phyloP scores from a whole-genome alignment of 1,140 invertebrate genomes.

The Drosophila nebulosa region DNA sequence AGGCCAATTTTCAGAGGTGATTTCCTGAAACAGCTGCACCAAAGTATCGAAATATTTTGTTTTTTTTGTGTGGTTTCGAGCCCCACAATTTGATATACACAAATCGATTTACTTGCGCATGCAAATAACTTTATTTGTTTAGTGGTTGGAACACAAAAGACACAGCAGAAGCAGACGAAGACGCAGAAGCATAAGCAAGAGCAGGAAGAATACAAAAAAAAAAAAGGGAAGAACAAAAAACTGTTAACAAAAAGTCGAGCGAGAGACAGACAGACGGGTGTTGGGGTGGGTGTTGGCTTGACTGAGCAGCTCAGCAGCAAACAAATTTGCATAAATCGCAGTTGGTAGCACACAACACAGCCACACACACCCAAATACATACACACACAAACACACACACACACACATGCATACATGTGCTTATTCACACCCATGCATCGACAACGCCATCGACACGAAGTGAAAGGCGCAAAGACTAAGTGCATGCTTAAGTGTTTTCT shows the following conservation, averaged over 20 bases:
- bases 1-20: slow-evolving; percentile 10
- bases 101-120: slow-evolving; percentile 78
- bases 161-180: neutral
- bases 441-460: slow-evolving; percentile 59
- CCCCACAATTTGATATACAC: slow-evolving; percentile 70
- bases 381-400: slow-evolving; percentile 3
- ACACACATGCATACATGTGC: slow-evolving; percentile 21
- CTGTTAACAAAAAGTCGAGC: slow-evolving; percentile 58
- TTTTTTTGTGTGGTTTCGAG: slow-evolving; percentile 33
- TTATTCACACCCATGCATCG: slow-evolving; percentile 55
- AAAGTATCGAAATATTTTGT: slow-evolving; percentile 33
- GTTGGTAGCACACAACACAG: slow-evolving; percentile 53
- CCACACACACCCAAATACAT: slow-evolving; percentile 13
- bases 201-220: neutral
- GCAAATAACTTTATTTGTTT: slow-evolving; percentile 77
- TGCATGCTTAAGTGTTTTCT: slow-evolving; percentile 72
- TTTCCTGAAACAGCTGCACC: slow-evolving; percentile 45
- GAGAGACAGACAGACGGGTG: neutral
- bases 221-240: slow-evolving; percentile 26
- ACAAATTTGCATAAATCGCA: slow-evolving; percentile 78
- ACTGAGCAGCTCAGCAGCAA: slow-evolving; percentile 46
- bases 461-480: slow-evolving; percentile 74
- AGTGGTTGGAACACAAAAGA: slow-evolving; percentile 19
- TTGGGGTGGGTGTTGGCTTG: slow-evolving; percentile 14
- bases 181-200: neutral